A percentile compares a stretch with the other conserved stretches of the same genome.
These are phyloP conservation scores for Megathymus violae DNA, from an alignment of 1,140 invertebrate species.

Conservation along the genomic window DNA sequence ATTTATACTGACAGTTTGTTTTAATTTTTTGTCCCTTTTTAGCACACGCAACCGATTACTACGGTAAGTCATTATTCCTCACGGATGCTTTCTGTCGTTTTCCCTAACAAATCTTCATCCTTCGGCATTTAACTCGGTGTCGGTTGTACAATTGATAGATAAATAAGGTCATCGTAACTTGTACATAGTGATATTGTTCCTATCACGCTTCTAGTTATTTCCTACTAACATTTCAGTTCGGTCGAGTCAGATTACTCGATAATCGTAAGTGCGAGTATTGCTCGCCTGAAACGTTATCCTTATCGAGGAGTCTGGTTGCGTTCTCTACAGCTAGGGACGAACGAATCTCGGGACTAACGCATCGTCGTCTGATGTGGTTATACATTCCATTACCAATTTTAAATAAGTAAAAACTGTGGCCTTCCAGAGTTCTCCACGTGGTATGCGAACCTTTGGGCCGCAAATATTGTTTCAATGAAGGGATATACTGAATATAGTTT, in stretches of 20 bases:
- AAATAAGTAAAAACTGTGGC: slow-evolving; percentile 62
- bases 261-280: slow-evolving; percentile 4
- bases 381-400: slow-evolving; percentile 52
- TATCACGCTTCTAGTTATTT: slow-evolving; percentile 79
- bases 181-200: slow-evolving; percentile 70
- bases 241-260: slow-evolving; percentile 63
- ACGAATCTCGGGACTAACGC: slow-evolving; percentile 56
- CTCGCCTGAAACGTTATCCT: slow-evolving; percentile 14
- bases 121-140: slow-evolving; percentile 68
- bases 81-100: slow-evolving; percentile 76
- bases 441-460: slow-evolving; percentile 54
- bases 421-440: slow-evolving; percentile 84
- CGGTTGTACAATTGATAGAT: slow-evolving; percentile 58
- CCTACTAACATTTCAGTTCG: slow-evolving; percentile 73
- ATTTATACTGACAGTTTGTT: slow-evolving; percentile 73
- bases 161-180: slow-evolving; percentile 53
- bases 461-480: slow-evolving; percentile 45
- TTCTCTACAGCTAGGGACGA: slow-evolving; percentile 46
- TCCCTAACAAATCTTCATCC: slow-evolving; percentile 59
- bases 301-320: slow-evolving; percentile 68
- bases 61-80: slow-evolving; percentile 97
- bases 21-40: slow-evolving; percentile 87
- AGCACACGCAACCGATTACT: slow-evolving; percentile 99
- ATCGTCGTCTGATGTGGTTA: slow-evolving; percentile 59
- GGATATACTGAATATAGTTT: slow-evolving; percentile 51